phyloP scores from a whole-genome alignment of 2,888 invertebrate species.

The Nomada flava region DNA sequence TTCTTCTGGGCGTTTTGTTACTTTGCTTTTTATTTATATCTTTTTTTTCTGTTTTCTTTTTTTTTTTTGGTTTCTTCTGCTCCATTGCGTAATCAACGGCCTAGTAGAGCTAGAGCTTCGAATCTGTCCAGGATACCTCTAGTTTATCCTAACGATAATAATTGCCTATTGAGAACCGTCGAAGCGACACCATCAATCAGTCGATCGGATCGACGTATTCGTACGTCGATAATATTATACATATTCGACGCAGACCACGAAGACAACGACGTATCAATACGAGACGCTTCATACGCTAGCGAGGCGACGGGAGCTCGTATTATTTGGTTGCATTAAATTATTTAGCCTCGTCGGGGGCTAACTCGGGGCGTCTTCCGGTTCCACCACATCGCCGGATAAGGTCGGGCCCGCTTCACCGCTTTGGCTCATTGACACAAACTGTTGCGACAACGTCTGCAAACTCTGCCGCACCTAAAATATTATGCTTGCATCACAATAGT shows the following conservation, averaged over 20 bases:
- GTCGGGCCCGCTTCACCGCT: slow-evolving; percentile 68
- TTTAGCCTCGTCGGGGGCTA: slow-evolving; percentile 75
- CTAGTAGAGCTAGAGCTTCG: slow-evolving; percentile 44
- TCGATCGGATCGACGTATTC: slow-evolving; percentile 34
- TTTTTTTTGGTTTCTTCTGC: background rate
- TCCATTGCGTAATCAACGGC: slow-evolving; percentile 58
- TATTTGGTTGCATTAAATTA: slow-evolving; percentile 73
- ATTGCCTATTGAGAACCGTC: slow-evolving; percentile 51
- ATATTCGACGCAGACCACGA: slow-evolving; percentile 37
- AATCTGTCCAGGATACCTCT: slow-evolving; percentile 60
- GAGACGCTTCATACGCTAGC: slow-evolving; percentile 79
- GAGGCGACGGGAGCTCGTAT: slow-evolving; percentile 76
- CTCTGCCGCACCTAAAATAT: slow-evolving; percentile 90
- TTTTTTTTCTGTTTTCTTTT: background rate
- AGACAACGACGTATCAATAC: slow-evolving; percentile 55
- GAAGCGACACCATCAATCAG: slow-evolving; percentile 50
- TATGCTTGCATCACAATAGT: background rate
- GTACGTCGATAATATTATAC: slow-evolving; percentile 17
- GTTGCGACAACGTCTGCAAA: slow-evolving; percentile 91
- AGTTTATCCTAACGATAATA: slow-evolving; percentile 71
- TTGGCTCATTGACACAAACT: slow-evolving; percentile 78
- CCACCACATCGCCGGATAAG: slow-evolving; percentile 70
- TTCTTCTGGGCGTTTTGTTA: slow-evolving; percentile 9
- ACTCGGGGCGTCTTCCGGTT: slow-evolving; percentile 80
- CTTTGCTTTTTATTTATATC: background rate